Evolutionary conservation across 2,888 invertebrate species (phyloP).

Genomic region (Pasiphila rectangulata): DNA sequence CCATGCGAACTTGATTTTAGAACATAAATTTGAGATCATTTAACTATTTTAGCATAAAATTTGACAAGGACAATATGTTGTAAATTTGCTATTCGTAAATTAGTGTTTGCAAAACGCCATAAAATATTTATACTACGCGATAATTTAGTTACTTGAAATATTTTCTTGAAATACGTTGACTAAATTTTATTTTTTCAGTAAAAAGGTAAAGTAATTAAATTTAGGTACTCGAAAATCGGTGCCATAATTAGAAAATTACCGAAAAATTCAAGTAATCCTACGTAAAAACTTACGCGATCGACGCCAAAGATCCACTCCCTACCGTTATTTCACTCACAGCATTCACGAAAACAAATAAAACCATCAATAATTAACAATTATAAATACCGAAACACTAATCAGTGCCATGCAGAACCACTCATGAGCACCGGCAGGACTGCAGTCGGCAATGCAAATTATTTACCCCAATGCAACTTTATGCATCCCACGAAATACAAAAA

Average conservation of each 20-base stretch:
- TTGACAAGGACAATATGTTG: constrained; percentile 4
- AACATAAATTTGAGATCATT: constrained; percentile 8
- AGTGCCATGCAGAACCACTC: constrained; percentile 72
- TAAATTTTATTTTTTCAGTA: not conserved
- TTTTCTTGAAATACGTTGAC: too few relatives aligned
- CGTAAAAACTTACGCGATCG: constrained; percentile 38
- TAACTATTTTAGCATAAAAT: not conserved
- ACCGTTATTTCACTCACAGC: constrained; percentile 51
- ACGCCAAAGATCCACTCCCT: constrained; percentile 39
- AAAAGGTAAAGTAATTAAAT: constrained; percentile 12
- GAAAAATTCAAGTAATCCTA: constrained; percentile 3
- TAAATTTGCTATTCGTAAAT: not conserved
- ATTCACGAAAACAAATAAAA: constrained; percentile 43
- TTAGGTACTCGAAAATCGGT: not conserved
- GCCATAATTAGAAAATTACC: constrained; percentile 2
- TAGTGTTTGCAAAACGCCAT: constrained; percentile 11
- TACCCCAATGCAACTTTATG: constrained; percentile 66
- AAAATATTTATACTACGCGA: constrained; percentile 8
- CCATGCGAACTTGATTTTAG: constrained; percentile 20
- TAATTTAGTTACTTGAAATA: too few relatives aligned
- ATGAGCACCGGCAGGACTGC: constrained; percentile 68
- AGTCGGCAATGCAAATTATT: constrained; percentile 75
- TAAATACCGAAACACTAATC: constrained; percentile 61
- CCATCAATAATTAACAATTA: constrained; percentile 51
- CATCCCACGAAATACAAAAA: constrained; percentile 47